phyloP scores from a whole-genome alignment of 2,797 vertebrate species.

The Anguilla anguilla region DNA sequence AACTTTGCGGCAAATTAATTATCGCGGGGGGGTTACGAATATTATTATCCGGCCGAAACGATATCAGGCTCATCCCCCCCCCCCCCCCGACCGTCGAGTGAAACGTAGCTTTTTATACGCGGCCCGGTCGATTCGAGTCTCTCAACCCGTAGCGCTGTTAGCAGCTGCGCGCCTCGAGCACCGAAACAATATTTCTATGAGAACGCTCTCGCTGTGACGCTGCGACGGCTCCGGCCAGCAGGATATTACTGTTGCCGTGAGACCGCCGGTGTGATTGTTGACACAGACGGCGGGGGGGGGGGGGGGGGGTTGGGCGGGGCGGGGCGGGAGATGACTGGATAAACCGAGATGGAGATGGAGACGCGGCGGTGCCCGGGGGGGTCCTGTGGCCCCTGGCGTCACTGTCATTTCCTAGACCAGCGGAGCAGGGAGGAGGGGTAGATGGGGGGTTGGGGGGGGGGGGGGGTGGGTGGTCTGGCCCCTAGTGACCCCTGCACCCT shows the following conservation, averaged over 20 bases:
- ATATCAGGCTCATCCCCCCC: conserved; percentile 12
- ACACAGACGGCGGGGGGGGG: not conserved
- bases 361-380: conserved; percentile 26
- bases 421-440: conserved; percentile 56
- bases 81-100: not conserved
- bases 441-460: too few relatives aligned
- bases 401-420: conserved; percentile 76
- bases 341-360: not conserved
- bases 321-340: not conserved
- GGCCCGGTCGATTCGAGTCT: not conserved
- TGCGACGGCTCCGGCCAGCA: not conserved
- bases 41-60: not conserved
- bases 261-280: not conserved
- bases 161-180: not conserved
- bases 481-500: conserved; percentile 27
- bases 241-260: not conserved
- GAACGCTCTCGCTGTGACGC: not conserved
- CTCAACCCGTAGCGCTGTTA: not conserved
- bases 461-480: not conserved
- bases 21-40: not conserved
- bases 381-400: conserved; percentile 67
- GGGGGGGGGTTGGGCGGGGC: too few relatives aligned
- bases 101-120: not conserved
- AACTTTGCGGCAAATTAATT: not conserved
- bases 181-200: not conserved